Evolutionary conservation across 2,797 vertebrate species (phyloP), one percentile per base, ranked within the genome.

Genomic region (Phrynocephalus vlangalii): DNA sequence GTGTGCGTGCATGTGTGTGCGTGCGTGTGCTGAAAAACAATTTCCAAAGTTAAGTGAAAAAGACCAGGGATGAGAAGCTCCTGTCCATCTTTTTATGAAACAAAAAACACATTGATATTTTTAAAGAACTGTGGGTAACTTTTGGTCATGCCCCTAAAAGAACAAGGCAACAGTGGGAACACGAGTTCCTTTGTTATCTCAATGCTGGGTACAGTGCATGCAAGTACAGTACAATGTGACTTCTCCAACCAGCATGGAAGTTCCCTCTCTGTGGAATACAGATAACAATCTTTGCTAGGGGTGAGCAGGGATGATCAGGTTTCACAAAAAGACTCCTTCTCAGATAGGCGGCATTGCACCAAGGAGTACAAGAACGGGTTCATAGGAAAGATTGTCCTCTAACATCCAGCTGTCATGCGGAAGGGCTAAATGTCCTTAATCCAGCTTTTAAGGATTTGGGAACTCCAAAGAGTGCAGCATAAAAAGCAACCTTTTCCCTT

Each of bases 121-220:
- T 60, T 28, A 60, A 18, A 66, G 30, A 90, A 87, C 60, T 22
- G 11, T 38, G 91, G 82, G 68, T 89, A 86, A 83, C 87, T 81
- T 70, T 82, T 86, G 87, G 28, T 38, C 8, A 30, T 82, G 85
- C 86, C 82, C n/a, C 56, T 60, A 85, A 87, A 44, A 87, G 80
- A 89, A 83, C 72, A 82, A 83, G 92, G 77, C 80, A 52, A 22
- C 77, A 63, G 70, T 66, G 79, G 84, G 89, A 90, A 91, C 84
- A 77, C 87, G 10, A 44, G 85, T 86, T 89, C 88, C 88, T 91
- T 91, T 30, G 79, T 91, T 87, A 88, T 90, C 91, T 92, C 33
- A 90, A 79, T 70, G 79, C 85, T 0, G 60, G 90, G 88, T 86
- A 92, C 78, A 79, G 83, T 38, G 73, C 72, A 56, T 87, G 87